These are phyloP conservation scores for Zaprionus africanus DNA, from an alignment of 1,140 invertebrate genomes.

Conservation along the genomic window DNA sequence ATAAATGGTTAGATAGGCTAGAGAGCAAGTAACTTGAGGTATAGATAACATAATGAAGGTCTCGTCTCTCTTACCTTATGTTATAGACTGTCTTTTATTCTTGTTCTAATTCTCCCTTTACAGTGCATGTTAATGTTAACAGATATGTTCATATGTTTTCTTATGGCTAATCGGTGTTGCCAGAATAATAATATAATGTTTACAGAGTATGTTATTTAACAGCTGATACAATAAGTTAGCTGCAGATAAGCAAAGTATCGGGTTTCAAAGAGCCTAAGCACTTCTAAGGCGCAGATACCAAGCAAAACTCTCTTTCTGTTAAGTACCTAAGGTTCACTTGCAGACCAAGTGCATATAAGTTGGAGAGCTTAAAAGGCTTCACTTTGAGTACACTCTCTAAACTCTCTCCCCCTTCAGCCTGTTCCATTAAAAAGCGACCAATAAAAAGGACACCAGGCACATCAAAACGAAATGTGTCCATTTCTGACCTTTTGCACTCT, in stretches of 20 bases:
- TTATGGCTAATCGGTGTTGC: too few species aligned
- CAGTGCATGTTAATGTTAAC: too few species aligned
- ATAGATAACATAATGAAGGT: not conserved
- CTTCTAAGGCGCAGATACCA: not conserved
- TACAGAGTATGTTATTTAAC: too few species aligned
- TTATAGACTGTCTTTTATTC: too few species aligned
- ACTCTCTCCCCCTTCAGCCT: not conserved
- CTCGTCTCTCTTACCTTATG: too few species aligned
- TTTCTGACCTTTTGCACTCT: conserved; percentile 55
- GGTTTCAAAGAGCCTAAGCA: not conserved
- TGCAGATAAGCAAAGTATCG: not conserved
- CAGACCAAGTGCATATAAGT: not conserved
- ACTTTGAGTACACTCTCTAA: not conserved
- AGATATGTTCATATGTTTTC: too few species aligned
- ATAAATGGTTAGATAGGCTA: not conserved
- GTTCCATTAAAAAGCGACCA: conserved; percentile 25
- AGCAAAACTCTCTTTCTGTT: not conserved
- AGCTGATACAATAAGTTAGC: too few species aligned
- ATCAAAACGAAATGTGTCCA: conserved; percentile 21
- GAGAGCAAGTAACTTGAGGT: not conserved
- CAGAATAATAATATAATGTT: too few species aligned
- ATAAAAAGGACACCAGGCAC: not conserved
- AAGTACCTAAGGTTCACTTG: not conserved
- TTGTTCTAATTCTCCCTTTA: too few species aligned
- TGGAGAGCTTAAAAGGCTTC: not conserved